phyloP scores from a whole-genome alignment of 1,140 invertebrate species.

The Lepidotrigona ventralis region DNA sequence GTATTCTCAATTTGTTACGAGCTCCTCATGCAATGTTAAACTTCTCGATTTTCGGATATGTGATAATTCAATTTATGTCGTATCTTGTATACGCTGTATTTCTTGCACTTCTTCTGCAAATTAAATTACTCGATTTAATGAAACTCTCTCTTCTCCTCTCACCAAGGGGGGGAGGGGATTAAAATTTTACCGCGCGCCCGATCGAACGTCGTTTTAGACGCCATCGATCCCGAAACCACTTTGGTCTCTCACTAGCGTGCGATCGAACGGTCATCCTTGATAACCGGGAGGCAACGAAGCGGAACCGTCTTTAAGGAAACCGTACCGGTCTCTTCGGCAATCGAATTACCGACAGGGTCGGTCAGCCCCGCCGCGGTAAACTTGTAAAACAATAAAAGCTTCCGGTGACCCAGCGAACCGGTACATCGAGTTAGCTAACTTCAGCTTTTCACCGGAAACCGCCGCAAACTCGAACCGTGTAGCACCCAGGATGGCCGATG shows the following conservation, averaged over 20 bases:
- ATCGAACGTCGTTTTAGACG: neutral
- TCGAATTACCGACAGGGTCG: conserved; percentile 56
- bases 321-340: conserved; percentile 52
- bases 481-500: conserved; percentile 14
- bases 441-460: conserved; percentile 64
- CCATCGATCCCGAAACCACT: conserved; percentile 6
- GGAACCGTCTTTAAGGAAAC: conserved; percentile 53
- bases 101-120: too few species aligned
- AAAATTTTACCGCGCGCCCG: neutral
- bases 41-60: too few species aligned
- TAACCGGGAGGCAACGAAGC: conserved; percentile 42
- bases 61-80: too few species aligned
- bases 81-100: too few species aligned
- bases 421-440: conserved; percentile 69
- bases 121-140: too few species aligned
- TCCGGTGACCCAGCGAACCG: conserved; percentile 70
- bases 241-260: neutral
- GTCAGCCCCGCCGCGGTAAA: conserved; percentile 67
- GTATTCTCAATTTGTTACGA: too few species aligned
- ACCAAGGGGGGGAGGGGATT: too few species aligned
- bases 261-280: conserved; percentile 7
- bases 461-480: conserved; percentile 32
- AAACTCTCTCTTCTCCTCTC: too few species aligned
- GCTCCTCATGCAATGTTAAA: too few species aligned
- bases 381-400: conserved; percentile 81